Evolutionary conservation across 2,797 vertebrate genomes (phyloP).

Genomic region (Melopsittacus undulatus): DNA sequence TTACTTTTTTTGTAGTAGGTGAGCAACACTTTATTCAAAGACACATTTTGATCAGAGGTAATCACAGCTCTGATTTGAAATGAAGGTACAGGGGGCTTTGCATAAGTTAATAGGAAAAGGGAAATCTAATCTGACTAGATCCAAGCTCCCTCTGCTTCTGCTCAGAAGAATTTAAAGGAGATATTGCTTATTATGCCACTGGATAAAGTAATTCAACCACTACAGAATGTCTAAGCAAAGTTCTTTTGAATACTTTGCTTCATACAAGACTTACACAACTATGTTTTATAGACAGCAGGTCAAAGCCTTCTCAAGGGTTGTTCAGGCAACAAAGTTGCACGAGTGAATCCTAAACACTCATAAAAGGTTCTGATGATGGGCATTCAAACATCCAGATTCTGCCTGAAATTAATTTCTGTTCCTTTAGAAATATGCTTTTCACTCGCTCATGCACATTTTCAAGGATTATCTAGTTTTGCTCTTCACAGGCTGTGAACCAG

Average conservation of each 20-base stretch:
- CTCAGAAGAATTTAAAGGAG: not conserved
- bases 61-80: not conserved
- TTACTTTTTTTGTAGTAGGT: not conserved
- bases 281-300: rapidly evolving
- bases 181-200: not conserved
- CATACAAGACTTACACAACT: not conserved
- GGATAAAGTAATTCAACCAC: not conserved
- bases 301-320: not conserved
- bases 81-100: not conserved
- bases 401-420: not conserved
- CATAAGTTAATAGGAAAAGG: not conserved
- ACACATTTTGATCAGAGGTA: not conserved
- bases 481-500: not conserved
- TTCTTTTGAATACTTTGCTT: not conserved
- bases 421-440: not conserved
- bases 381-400: not conserved
- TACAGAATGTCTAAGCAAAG: not conserved
- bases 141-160: not conserved
- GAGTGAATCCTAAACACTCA: not conserved
- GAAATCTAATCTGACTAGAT: not conserved
- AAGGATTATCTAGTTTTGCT: not conserved
- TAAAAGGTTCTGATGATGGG: not conserved
- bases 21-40: not conserved
- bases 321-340: not conserved
- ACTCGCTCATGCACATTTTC: not conserved